These are phyloP conservation scores for Heteromormyrus szaboi DNA, from an alignment of 2,797 vertebrate genomes.

Conservation along the genomic window DNA sequence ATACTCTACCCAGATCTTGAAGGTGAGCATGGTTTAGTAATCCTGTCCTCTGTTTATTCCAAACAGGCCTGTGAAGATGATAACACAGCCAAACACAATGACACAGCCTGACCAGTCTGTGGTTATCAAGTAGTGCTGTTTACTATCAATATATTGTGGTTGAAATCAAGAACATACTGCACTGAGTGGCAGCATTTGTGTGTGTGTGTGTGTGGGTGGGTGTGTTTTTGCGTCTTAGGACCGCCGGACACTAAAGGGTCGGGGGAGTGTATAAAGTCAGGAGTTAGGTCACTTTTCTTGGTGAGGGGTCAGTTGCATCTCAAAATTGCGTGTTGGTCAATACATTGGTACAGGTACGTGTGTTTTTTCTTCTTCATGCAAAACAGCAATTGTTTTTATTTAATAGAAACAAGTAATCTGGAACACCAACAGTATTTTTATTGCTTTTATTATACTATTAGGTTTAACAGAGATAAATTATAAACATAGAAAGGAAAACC, in stretches of 20 bases:
- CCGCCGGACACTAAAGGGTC: slow-evolving; percentile 37
- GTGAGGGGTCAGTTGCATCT: slow-evolving; percentile 39
- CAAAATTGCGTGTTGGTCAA: slow-evolving; percentile 33
- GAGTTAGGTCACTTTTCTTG: slow-evolving; percentile 43
- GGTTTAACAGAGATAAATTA: not conserved
- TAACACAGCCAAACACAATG: slow-evolving; percentile 57
- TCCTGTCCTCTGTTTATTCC: slow-evolving; percentile 52
- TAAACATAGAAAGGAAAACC: not conserved
- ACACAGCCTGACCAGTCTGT: slow-evolving; percentile 43
- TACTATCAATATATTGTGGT: slow-evolving; percentile 74
- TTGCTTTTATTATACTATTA: not conserved
- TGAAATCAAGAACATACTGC: slow-evolving; percentile 37
- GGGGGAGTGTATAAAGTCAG: slow-evolving; percentile 48
- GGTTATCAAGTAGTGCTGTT: slow-evolving; percentile 50
- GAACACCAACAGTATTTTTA: not conserved
- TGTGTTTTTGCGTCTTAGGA: slow-evolving; percentile 23
- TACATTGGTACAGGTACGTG: slow-evolving; percentile 48
- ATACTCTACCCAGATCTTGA: slow-evolving; percentile 33
- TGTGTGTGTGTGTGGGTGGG: slow-evolving; percentile 21
- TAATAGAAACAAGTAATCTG: not conserved
- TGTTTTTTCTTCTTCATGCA: slow-evolving; percentile 24
- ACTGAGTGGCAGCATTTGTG: slow-evolving; percentile 16
- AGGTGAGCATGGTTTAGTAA: slow-evolving; percentile 48
- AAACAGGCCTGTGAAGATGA: slow-evolving; percentile 58
- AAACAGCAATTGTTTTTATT: not conserved